Percentiles rank a stretch among this genome's conserved stretches.
phyloP scores from a whole-genome alignment of 2,113 vertebrate species.

The Silurus asotus region DNA sequence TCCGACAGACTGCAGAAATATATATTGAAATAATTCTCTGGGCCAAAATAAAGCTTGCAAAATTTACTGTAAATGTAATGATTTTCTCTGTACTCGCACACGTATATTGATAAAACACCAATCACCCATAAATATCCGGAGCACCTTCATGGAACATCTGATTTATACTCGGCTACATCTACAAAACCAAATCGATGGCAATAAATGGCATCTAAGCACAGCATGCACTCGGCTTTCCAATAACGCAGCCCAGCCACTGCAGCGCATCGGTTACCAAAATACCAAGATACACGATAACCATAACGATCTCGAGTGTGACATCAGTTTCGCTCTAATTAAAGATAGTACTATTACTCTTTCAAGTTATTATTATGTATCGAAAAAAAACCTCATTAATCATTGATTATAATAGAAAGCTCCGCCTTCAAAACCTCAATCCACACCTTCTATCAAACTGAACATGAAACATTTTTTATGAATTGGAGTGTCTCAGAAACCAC shows the following conservation, averaged over 20 bases:
- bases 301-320: background rate
- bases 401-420: background rate
- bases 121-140: background rate
- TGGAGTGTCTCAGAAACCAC: background rate
- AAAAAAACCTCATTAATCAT: too few species aligned
- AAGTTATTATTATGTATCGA: too few species aligned
- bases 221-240: background rate
- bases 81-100: background rate
- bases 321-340: too few species aligned
- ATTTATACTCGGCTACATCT: background rate
- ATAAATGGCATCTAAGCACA: background rate
- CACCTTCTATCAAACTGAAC: background rate
- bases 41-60: background rate
- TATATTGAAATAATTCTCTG: background rate
- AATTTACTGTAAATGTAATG: background rate
- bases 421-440: background rate
- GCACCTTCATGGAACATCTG: background rate
- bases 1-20: background rate
- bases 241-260: slow-evolving; percentile 1
- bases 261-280: background rate
- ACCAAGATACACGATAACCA: background rate
- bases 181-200: background rate
- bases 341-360: too few species aligned
- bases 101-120: background rate
- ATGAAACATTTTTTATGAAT: background rate